Evolutionary conservation across 2,113 vertebrate genomes (phyloP).

Genomic region (Potamarius usumacintae): DNA sequence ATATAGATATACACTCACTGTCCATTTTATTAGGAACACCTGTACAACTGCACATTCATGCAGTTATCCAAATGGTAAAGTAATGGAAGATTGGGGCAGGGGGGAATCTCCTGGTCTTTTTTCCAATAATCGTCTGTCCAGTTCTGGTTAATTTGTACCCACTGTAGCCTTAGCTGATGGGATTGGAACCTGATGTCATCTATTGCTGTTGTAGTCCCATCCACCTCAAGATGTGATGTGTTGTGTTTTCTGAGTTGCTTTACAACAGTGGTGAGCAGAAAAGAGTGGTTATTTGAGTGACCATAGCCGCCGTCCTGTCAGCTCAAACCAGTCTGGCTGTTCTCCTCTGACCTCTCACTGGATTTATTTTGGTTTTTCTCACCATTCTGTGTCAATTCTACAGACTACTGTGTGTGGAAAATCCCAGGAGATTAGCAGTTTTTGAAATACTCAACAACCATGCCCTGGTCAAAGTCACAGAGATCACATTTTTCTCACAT

Average conservation of each 20-base stretch:
- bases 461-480: background rate
- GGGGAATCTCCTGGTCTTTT: background rate
- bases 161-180: background rate
- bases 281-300: background rate
- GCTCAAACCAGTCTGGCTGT: background rate
- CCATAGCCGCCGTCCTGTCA: background rate
- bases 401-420: background rate
- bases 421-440: background rate
- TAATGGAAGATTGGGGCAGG: too few species aligned
- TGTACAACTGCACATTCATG: background rate
- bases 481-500: background rate
- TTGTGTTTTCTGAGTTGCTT: background rate
- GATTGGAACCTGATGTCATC: background rate
- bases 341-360: background rate
- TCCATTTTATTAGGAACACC: background rate
- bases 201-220: background rate
- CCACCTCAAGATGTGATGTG: background rate
- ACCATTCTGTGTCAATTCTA: background rate
- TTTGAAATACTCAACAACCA: background rate
- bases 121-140: background rate
- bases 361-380: background rate
- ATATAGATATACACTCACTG: background rate
- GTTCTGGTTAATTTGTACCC: background rate
- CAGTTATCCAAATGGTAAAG: background rate
- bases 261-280: background rate